Evolutionary conservation across 2,888 invertebrate genomes (phyloP), one percentile per base, ranked within the genome.

Genomic region (Drosophila fungiperda): DNA sequence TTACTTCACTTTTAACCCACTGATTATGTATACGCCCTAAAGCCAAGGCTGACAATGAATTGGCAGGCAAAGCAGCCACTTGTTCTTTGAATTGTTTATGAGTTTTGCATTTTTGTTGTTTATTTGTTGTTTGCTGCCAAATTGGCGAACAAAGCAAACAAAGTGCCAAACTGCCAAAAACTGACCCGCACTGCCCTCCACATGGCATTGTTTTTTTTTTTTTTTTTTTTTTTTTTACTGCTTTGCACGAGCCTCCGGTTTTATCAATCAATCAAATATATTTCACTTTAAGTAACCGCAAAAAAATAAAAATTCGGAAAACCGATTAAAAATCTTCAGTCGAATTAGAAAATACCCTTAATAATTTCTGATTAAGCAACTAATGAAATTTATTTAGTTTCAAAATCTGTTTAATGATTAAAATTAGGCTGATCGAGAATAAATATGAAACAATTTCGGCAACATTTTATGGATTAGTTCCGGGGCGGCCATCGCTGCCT

Each of bases 21-120:
- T 23, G 68, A 87, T 82, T 87, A 71, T 74, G 86, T 66, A 79
- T 82, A 85, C 83, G 83, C 86, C 83, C 61, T 49, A 6, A 49
- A 64, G 68, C 67, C 84, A 84, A 84, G 84, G 84, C 68, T 66
- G 26, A 49, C 58, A 71, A 73, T 78, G 70, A 86, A 68, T 80
- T 59, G 61, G 68, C 38, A 48, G 38, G 15, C 20, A 23, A 38
- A 15, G 1, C 69, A 59, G 60, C 29, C 53, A 53, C 49, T 59
- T 26, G 45, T 20, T 49, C 48, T 70, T 59, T 40, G 67, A 71
- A 57, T 72, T 64, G 65, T 42, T 49, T 72, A 49, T 68, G 68
- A 58, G 59, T 45, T 63, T 45, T n/a, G 38, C 20, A 61, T 55
- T 61, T 68, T 52, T 45, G 23, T 55, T 26, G 7, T 53, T 53